Base-by-base conservation (phyloP, 2,888 invertebrate genomes). In the Saturnia pavonia region DNA sequence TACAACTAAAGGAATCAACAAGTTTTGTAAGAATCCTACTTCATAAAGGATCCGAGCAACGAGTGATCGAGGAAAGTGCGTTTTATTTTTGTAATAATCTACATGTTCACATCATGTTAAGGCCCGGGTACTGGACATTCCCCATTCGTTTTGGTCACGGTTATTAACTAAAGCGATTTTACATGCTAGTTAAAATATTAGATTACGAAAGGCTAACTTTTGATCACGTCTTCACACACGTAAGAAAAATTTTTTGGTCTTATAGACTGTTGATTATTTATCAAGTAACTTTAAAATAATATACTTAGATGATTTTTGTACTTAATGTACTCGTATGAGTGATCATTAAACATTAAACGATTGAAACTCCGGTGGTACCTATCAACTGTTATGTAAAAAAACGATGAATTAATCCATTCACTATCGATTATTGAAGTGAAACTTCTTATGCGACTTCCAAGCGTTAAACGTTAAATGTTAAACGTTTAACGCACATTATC, bases 111-210 rank as follows among this genome's bases (percentile, higher is more conserved):
- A n/a, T 65, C 65, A 65, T 65, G 40, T 65, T 22, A 65, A 40
- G 40, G 65, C 16, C 65, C 65, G 40, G 25, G 65, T 65, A 65
- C 34, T 40, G 6, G n/a, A 9, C 65, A 71, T 71, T 63, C 71
- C 71, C 40, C 48, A 65, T 71, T 71, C 71, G 71, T 51, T 71
- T 68, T 65, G 48, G 71, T 51, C 42, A 68, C 65, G 71, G 65
- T 65, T n/a, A 40, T 65, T 65, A 65, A 19, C 19, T 65, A 65
- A 65, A 65, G 65, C 40, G 40, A 65, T 65, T 65, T 65, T n/a
- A 65, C 65, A 65, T n/a, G 40, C 65, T 40, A 65, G 65, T 65
- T 65, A 40, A 65, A 65, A 40, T 65, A 65, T 19, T 65, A 65
- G 40, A 65, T 65, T 65, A 65, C 40, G 40, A 40, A n/a, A 65